phyloP scores from a whole-genome alignment of 1,140 invertebrate genomes.

The Trichomalopsis sarcophagae region DNA sequence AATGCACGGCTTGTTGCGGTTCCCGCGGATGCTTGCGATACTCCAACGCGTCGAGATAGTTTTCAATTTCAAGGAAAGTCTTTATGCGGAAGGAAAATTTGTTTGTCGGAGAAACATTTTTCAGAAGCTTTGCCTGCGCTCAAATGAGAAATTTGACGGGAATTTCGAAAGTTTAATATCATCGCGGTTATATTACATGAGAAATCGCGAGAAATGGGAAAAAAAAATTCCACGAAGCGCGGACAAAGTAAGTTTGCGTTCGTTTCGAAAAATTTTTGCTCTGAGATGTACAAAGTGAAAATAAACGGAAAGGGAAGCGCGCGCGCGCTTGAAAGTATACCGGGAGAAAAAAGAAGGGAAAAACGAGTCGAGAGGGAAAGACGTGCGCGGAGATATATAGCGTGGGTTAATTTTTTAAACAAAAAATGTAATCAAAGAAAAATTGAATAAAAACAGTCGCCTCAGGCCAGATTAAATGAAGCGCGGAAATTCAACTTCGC shows the following conservation, averaged over 20 bases:
- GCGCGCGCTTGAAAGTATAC: background rate
- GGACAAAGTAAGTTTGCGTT: background rate
- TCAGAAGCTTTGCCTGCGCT: no score
- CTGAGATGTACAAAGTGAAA: background rate
- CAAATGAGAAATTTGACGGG: background rate
- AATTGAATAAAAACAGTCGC: background rate
- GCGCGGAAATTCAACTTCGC: background rate
- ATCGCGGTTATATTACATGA: background rate
- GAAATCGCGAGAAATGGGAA: background rate
- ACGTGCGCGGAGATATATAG: background rate
- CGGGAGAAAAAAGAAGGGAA: background rate
- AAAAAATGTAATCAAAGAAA: conserved; percentile 9
- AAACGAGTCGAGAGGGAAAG: background rate
- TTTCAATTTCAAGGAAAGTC: background rate
- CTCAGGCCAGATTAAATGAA: background rate
- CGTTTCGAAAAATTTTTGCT: background rate
- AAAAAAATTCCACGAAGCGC: background rate
- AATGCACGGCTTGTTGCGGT: background rate
- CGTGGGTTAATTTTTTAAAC: background rate
- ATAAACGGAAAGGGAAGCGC: background rate
- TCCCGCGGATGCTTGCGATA: background rate
- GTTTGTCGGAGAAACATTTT: no score
- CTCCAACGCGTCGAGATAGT: background rate
- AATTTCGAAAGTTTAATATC: background rate
- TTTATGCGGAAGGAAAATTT: no score